Percentiles rank a stretch among this genome's conserved stretches.
Conservation (phyloP, 2,888 invertebrate species). For the Onchidella celtica region DNA sequence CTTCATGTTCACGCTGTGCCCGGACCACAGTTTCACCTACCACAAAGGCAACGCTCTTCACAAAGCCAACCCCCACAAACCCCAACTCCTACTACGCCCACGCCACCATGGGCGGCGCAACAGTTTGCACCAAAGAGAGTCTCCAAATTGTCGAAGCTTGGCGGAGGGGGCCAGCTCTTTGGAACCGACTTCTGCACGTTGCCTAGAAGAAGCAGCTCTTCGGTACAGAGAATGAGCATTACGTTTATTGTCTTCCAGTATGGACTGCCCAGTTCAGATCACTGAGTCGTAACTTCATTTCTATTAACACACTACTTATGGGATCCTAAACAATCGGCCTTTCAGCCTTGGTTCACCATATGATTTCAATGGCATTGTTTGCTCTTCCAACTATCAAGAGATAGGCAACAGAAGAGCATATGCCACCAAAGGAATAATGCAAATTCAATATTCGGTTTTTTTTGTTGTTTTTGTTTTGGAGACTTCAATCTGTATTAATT, state of each 20-base stretch:
- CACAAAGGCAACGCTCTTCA: constrained; percentile 44
- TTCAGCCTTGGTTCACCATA: background rate
- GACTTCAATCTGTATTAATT: too few species aligned
- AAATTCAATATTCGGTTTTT: too few species aligned
- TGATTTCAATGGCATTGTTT: too few species aligned
- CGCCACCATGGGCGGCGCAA: constrained; percentile 54
- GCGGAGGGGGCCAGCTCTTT: constrained; percentile 65
- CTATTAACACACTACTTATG: background rate
- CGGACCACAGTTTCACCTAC: constrained; percentile 51
- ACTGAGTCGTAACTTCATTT: background rate
- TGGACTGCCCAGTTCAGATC: background rate
- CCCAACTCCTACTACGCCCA: constrained; percentile 59
- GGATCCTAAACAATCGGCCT: background rate
- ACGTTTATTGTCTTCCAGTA: background rate
- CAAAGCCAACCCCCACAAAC: constrained; percentile 56
- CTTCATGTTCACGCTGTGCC: constrained; percentile 49
- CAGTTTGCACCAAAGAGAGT: constrained; percentile 63
- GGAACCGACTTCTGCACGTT: constrained; percentile 30
- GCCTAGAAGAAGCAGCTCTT: constrained; percentile 42
- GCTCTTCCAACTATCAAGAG: too few species aligned
- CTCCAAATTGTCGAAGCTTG: constrained; percentile 65
- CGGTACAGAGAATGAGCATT: constrained; percentile 37
- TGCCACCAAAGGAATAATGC: too few species aligned
- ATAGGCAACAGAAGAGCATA: too few species aligned
- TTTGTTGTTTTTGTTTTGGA: too few species aligned